Evolutionary conservation across 2,888 invertebrate species (phyloP).

Genomic region (Ophonus ardosiacus): DNA sequence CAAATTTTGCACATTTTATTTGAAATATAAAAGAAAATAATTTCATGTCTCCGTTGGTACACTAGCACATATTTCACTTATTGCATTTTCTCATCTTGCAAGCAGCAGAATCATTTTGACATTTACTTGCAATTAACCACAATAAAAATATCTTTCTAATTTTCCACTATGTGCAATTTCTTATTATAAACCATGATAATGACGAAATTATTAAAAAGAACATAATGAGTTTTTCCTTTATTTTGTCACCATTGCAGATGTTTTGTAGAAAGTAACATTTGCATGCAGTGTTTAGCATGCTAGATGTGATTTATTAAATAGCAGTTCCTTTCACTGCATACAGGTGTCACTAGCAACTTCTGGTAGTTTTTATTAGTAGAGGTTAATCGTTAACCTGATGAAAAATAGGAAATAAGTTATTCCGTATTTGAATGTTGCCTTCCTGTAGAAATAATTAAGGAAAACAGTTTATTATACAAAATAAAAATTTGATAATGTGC

Average conservation of each 20-base stretch:
- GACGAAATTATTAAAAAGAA: not conserved
- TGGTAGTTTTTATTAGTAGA: conserved; percentile 44
- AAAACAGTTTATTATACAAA: too few species aligned
- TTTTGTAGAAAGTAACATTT: conserved; percentile 55
- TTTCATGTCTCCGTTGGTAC: too few species aligned
- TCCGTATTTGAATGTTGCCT: not conserved
- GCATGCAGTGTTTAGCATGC: conserved; percentile 15
- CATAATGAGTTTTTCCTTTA: conserved; percentile 22
- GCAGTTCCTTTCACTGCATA: conserved; percentile 42
- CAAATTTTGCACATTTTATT: too few species aligned
- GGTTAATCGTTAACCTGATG: not conserved
- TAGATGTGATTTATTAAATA: conserved; percentile 50
- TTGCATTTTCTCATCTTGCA: too few species aligned
- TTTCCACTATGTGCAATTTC: not conserved
- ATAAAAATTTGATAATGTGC: too few species aligned
- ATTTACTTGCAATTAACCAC: conserved; percentile 1
- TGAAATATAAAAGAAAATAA: too few species aligned
- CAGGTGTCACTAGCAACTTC: conserved; percentile 26
- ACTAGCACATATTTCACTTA: too few species aligned
- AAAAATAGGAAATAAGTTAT: conserved; percentile 15
- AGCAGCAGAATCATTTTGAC: not conserved
- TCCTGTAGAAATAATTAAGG: not conserved
- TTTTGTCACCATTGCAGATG: conserved; percentile 40
- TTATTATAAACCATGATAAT: not conserved
- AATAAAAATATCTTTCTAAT: conserved; percentile 12